Conservation (phyloP, 2,888 invertebrate genomes). For the Biston stratarius region DNA sequence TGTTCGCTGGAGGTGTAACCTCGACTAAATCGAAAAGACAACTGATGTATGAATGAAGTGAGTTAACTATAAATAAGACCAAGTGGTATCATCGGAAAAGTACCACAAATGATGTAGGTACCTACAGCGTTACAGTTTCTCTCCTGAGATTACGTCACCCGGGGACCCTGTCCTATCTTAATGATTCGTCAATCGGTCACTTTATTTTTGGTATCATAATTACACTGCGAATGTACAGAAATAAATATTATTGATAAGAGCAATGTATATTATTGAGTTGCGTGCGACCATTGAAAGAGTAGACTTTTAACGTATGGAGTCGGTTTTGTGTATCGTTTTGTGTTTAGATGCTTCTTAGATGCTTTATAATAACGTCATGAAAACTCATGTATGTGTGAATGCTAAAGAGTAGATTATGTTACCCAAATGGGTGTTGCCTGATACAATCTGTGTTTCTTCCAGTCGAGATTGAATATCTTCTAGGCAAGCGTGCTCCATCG, state of each 20-base stretch:
- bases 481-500: too few species aligned
- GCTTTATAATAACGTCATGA: too few species aligned
- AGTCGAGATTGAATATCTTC: too few species aligned
- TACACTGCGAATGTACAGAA: slow-evolving; percentile 22
- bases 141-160: slow-evolving; percentile 50
- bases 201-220: slow-evolving; percentile 29
- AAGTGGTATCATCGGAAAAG: slow-evolving; percentile 56
- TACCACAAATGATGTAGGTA: slow-evolving; percentile 38
- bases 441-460: too few species aligned
- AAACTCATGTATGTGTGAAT: too few species aligned
- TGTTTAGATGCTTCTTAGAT: too few species aligned
- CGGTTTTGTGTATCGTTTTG: too few species aligned
- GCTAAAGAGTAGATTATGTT: too few species aligned
- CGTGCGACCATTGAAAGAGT: background rate
- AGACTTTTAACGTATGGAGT: background rate
- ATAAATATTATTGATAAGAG: slow-evolving; percentile 21
- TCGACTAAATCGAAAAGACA: slow-evolving; percentile 56
- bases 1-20: slow-evolving; percentile 49
- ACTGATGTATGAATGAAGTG: slow-evolving; percentile 55
- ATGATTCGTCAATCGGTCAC: slow-evolving; percentile 19
- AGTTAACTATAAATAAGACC: background rate
- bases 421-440: too few species aligned
- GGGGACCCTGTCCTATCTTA: slow-evolving; percentile 40
- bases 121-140: slow-evolving; percentile 31
- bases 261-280: background rate